These are phyloP conservation scores for Tricholauxania praeusta DNA, from an alignment of 2,888 invertebrate species.

Conservation along the genomic window DNA sequence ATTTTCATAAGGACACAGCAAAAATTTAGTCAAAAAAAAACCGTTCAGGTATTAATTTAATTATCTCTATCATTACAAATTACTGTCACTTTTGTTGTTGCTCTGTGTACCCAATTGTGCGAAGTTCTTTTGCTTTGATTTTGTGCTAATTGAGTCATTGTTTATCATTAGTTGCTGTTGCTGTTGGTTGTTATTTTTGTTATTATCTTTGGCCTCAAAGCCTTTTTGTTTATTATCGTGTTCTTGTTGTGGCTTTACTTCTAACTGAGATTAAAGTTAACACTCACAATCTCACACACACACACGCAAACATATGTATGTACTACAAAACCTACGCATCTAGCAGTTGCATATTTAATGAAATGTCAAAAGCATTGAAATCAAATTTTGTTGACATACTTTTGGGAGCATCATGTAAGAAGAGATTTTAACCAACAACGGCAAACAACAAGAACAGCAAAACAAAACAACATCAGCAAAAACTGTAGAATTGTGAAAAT, in stretches of 20 bases:
- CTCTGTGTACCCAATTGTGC: no score
- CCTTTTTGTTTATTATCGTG: background rate
- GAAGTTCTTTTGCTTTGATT: no score
- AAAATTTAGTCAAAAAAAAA: no score
- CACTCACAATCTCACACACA: background rate
- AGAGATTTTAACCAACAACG: background rate
- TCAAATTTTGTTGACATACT: conserved; percentile 32
- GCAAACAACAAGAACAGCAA: background rate
- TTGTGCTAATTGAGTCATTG: no score
- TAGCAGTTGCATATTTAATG: conserved; percentile 8
- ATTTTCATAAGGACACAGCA: no score
- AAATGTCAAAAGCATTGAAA: conserved; percentile 26
- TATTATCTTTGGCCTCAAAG: no score
- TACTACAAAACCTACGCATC: background rate
- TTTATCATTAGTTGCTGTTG: no score
- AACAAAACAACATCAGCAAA: conserved; percentile 1
- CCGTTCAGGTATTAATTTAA: no score
- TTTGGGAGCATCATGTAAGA: conserved; percentile 11
- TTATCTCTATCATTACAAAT: no score
- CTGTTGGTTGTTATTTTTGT: no score
- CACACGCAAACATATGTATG: background rate
- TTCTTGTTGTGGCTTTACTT: conserved; percentile 8
- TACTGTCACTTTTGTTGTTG: no score
- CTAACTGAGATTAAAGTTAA: background rate
- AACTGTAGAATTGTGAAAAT: background rate